Conservation (phyloP, 1,140 invertebrate genomes). For the Hyphantria cunea region DNA sequence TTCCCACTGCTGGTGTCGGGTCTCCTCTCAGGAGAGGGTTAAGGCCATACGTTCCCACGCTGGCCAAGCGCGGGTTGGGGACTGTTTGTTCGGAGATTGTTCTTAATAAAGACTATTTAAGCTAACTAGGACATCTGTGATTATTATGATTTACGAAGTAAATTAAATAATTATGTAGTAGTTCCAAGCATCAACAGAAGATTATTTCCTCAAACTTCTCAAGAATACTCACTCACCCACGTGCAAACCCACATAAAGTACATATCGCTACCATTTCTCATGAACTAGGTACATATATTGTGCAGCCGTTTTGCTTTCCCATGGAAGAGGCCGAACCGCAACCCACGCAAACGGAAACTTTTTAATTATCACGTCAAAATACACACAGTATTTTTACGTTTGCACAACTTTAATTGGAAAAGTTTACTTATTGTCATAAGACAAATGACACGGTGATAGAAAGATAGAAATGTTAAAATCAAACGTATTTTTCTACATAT, state of each 20-base stretch:
- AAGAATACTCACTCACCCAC: conserved; percentile 16
- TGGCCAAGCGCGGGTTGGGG: no score
- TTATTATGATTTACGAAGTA: no score
- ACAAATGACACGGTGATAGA: background rate
- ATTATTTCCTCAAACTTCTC: conserved; percentile 2
- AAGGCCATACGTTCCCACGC: no score
- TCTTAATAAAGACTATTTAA: no score
- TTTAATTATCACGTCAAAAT: conserved; percentile 15
- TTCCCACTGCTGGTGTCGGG: no score
- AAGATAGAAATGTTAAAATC: background rate
- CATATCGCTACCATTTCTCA: conserved; percentile 10
- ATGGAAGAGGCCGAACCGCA: background rate
- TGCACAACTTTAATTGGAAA: conserved; percentile 15
- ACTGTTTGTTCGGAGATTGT: no score
- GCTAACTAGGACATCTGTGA: no score
- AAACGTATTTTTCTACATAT: background rate
- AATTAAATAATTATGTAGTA: no score
- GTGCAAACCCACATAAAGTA: conserved; percentile 7
- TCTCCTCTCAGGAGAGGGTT: no score
- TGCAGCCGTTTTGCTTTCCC: conserved; percentile 1
- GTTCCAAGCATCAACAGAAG: background rate
- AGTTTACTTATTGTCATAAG: conserved; percentile 8
- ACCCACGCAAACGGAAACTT: conserved; percentile 10
- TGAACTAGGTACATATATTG: background rate
- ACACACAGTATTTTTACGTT: conserved; percentile 8